phyloP scores from a whole-genome alignment of 1,140 invertebrate genomes.

The Euwallacea fornicatus region DNA sequence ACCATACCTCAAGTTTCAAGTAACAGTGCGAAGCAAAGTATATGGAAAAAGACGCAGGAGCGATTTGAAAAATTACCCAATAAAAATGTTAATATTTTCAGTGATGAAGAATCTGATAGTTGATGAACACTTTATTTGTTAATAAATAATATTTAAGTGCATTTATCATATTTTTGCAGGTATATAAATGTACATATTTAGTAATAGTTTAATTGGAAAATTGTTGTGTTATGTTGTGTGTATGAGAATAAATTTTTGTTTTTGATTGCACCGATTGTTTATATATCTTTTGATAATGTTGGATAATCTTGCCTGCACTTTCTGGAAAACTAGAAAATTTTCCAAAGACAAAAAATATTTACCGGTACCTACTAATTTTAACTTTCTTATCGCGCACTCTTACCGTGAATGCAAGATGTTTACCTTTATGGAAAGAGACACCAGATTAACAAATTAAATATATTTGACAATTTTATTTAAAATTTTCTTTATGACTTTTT shows the following conservation, averaged over 20 bases:
- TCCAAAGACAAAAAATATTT: too few relatives aligned
- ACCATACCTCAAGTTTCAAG: neutral
- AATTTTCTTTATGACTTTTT: neutral
- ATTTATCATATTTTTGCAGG: too few relatives aligned
- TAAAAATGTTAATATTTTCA: conserved; percentile 28
- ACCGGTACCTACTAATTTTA: too few relatives aligned
- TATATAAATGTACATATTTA: too few relatives aligned
- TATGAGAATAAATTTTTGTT: neutral
- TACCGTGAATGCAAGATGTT: too few relatives aligned
- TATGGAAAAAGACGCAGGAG: conserved; percentile 55
- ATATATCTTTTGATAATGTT: neutral
- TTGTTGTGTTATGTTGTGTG: neutral
- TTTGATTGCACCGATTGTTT: neutral
- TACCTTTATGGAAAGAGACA: too few relatives aligned
- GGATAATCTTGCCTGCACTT: too few relatives aligned
- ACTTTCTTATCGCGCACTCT: too few relatives aligned
- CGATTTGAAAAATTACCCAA: conserved; percentile 53
- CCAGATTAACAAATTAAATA: neutral
- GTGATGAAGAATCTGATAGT: neutral
- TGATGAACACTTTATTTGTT: neutral
- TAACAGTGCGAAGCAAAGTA: conserved; percentile 49
- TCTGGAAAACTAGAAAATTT: too few relatives aligned
- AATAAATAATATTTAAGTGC: too few relatives aligned
- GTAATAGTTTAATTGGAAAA: neutral
- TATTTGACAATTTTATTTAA: neutral